Percentiles rank a stretch among this genome's conserved stretches.
phyloP scores from a whole-genome alignment of 2,113 vertebrate genomes.

The Oreochromis niloticus region DNA sequence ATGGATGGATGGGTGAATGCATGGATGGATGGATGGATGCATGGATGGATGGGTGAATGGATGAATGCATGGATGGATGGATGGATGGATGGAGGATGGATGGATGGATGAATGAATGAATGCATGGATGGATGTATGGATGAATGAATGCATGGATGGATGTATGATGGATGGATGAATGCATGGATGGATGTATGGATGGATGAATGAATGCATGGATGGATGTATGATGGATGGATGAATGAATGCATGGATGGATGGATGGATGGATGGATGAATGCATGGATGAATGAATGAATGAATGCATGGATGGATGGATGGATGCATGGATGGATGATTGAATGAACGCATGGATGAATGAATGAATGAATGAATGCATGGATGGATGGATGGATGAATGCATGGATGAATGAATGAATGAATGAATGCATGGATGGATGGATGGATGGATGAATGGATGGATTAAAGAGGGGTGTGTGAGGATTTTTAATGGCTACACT shows the following conservation, averaged over 20 bases:
- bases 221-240: fast-evolving
- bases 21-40: too few relatives aligned
- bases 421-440: fast-evolving
- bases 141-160: too few relatives aligned
- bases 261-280: fast-evolving
- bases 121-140: too few relatives aligned
- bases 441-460: fast-evolving
- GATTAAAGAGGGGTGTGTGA: not conserved
- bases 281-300: fast-evolving
- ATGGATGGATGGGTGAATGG: too few relatives aligned
- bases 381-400: fast-evolving
- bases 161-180: fast-evolving
- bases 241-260: fast-evolving
- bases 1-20: fast-evolving
- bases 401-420: fast-evolving
- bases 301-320: fast-evolving
- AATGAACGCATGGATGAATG: fast-evolving
- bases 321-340: fast-evolving
- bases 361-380: fast-evolving
- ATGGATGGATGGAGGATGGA: too few relatives aligned
- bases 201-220: fast-evolving
- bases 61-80: too few relatives aligned
- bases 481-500: not conserved
- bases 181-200: fast-evolving
- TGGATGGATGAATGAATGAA: too few relatives aligned